phyloP scores from a whole-genome alignment of 2,113 vertebrate species.

The Leptobrachium leishanense region DNA sequence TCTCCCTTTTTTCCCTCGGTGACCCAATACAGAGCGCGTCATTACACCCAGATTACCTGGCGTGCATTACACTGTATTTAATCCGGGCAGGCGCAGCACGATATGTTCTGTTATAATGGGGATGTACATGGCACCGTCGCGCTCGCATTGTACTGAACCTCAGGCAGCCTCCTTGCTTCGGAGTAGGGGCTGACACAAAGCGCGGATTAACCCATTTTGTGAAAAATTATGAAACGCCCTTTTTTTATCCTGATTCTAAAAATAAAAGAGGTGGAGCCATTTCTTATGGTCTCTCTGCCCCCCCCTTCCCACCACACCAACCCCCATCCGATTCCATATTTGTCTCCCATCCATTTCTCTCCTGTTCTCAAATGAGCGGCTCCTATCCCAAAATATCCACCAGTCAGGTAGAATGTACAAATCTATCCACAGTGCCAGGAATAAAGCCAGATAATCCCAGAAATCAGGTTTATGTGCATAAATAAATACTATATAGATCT shows the following conservation, averaged over 20 bases:
- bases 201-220: slow-evolving; percentile 37
- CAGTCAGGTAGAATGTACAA: background rate
- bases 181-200: slow-evolving; percentile 12
- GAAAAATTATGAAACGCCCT: slow-evolving; percentile 35
- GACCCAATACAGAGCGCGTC: too few relatives aligned
- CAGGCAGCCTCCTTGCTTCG: background rate
- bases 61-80: too few relatives aligned
- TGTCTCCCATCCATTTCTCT: slow-evolving; percentile 4
- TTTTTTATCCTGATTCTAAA: slow-evolving; percentile 35
- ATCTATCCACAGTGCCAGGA: background rate
- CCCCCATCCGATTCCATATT: slow-evolving; percentile 18
- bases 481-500: too few relatives aligned
- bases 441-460: too few relatives aligned
- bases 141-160: background rate
- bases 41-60: too few relatives aligned
- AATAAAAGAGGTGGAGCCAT: slow-evolving; percentile 35
- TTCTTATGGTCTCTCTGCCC: background rate
- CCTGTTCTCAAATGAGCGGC: background rate
- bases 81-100: too few relatives aligned
- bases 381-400: background rate
- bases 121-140: too few relatives aligned
- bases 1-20: too few relatives aligned
- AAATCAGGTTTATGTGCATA: too few relatives aligned
- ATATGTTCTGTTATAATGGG: too few relatives aligned
- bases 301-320: background rate